These are phyloP conservation scores for Martes flavigula DNA, from an alignment of 2,797 vertebrate species.

Conservation along the genomic window DNA sequence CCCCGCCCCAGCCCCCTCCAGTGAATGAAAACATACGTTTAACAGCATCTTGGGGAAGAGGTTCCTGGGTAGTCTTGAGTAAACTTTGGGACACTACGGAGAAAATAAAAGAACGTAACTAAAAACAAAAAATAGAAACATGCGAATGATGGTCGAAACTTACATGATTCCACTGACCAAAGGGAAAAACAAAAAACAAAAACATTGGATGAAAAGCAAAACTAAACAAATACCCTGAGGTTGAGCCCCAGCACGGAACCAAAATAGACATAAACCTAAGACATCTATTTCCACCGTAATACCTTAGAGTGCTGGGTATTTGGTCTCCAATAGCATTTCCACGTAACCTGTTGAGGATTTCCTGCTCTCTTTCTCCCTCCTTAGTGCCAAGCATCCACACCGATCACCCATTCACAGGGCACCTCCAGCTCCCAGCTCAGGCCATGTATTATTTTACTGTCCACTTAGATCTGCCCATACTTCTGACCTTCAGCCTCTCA, in stretches of 20 bases:
- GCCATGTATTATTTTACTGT: neutral
- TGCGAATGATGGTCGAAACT: constrained; percentile 26
- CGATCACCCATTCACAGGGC: neutral
- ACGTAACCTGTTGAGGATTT: neutral
- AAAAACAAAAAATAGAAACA: constrained; percentile 67
- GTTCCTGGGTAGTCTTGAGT: constrained; percentile 66
- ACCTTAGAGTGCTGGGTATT: neutral
- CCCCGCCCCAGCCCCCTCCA: neutral
- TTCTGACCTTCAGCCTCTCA: neutral
- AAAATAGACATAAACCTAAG: neutral
- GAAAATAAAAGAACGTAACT: constrained; percentile 73
- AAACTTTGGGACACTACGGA: constrained; percentile 75
- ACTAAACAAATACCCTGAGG: neutral
- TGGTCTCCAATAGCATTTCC: neutral
- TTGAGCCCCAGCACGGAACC: neutral
- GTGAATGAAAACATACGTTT: constrained; percentile 66
- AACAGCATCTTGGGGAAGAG: constrained; percentile 68
- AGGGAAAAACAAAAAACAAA: neutral
- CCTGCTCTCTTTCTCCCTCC: neutral
- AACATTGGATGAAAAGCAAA: neutral
- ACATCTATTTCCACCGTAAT: neutral
- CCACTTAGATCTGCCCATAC: neutral
- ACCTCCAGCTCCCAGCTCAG: neutral
- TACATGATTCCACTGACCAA: neutral
- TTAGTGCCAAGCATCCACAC: too few species aligned